Percentiles rank a stretch among this genome's conserved stretches.
Evolutionary conservation across 2,888 invertebrate species (phyloP).

Genomic region (Acleris holmiana): DNA sequence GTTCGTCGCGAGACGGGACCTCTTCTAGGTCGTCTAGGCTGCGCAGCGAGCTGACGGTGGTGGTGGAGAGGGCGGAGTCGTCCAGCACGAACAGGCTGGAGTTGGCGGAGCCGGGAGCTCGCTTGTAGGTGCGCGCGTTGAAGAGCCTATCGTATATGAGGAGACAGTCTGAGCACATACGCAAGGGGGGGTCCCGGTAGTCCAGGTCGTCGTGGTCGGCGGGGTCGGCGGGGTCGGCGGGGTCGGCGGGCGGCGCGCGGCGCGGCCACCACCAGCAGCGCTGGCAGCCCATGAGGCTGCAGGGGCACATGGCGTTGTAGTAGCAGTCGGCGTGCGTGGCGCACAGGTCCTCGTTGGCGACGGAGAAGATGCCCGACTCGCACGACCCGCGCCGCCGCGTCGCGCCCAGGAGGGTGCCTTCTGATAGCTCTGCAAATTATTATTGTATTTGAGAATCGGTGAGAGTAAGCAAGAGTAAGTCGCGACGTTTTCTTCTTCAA

Average conservation of each 20-base stretch:
- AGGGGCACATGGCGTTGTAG: constrained; percentile 71
- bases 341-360: constrained; percentile 91
- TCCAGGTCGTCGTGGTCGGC: constrained; percentile 43
- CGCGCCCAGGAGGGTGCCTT: constrained; percentile 48
- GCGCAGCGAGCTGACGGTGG: constrained; percentile 83
- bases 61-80: constrained; percentile 81
- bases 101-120: constrained; percentile 65
- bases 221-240: constrained; percentile 41
- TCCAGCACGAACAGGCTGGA: constrained; percentile 84
- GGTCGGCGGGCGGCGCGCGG: constrained; percentile 44
- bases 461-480: neutral
- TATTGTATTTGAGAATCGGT: neutral
- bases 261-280: constrained; percentile 76
- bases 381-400: constrained; percentile 92
- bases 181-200: constrained; percentile 41
- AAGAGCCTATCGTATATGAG: constrained; percentile 63
- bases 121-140: constrained; percentile 44
- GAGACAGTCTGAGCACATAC: constrained; percentile 49
- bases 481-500: no score
- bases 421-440: constrained; percentile 40
- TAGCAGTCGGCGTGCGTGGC: constrained; percentile 61
- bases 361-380: constrained; percentile 95
- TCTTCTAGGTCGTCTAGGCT: constrained; percentile 84
- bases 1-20: constrained; percentile 38
- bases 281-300: constrained; percentile 73